Percentiles rank a stretch among this genome's conserved stretches.
These are phyloP conservation scores for Tachina fera DNA, from an alignment of 2,888 invertebrate species.

Conservation along the genomic window DNA sequence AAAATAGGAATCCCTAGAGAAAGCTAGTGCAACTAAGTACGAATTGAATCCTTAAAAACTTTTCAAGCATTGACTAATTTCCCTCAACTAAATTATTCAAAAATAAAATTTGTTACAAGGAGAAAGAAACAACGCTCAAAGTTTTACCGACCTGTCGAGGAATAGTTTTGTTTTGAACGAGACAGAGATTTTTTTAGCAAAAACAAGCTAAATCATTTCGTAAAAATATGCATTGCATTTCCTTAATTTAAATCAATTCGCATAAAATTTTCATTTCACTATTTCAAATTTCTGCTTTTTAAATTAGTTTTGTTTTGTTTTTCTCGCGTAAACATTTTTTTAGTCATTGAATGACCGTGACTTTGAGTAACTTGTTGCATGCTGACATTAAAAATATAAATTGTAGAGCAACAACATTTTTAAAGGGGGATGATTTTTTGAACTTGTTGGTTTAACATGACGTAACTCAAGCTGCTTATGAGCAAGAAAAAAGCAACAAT, in stretches of 20 bases:
- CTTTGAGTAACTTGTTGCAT: slow-evolving; percentile 69
- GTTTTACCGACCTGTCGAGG: too few relatives aligned
- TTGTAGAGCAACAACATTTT: slow-evolving; percentile 42
- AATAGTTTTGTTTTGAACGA: too few relatives aligned
- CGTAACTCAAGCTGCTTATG: slow-evolving; percentile 48
- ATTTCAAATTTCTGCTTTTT: slow-evolving; percentile 1
- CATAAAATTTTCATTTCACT: background rate
- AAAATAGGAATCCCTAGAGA: too few relatives aligned
- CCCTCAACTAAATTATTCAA: too few relatives aligned
- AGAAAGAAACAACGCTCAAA: too few relatives aligned
- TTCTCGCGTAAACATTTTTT: slow-evolving; percentile 46
- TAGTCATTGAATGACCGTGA: slow-evolving; percentile 54
- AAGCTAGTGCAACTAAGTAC: too few relatives aligned
- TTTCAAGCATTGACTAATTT: too few relatives aligned
- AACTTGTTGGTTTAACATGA: slow-evolving; percentile 62
- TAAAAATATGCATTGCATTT: background rate
- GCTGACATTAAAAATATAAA: slow-evolving; percentile 62
- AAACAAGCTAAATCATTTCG: background rate
- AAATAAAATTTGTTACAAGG: too few relatives aligned
- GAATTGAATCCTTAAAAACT: too few relatives aligned
- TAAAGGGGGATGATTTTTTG: slow-evolving; percentile 46
- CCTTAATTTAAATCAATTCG: too few relatives aligned
- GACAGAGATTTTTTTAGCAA: too few relatives aligned
- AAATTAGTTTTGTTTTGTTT: slow-evolving; percentile 6
- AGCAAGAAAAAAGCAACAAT: slow-evolving; percentile 17